Conservation (phyloP, 2,888 invertebrate species). For the Mimas tiliae region DNA sequence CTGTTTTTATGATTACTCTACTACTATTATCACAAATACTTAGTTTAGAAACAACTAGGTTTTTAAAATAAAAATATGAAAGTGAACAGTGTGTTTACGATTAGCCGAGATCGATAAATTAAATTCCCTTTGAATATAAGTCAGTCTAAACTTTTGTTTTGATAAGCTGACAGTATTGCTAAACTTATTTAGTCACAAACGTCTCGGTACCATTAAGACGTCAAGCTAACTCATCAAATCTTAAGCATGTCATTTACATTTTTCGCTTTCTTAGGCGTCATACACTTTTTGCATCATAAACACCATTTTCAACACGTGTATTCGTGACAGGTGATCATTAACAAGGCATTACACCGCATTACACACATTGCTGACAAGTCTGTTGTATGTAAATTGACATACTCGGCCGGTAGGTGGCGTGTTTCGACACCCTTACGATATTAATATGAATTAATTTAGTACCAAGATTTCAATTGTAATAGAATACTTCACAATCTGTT, state of each 20-base stretch:
- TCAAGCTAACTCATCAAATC: background rate
- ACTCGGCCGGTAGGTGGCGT: slow-evolving; percentile 11
- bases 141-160: too few species aligned
- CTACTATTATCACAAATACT: too few species aligned
- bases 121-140: too few species aligned
- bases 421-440: background rate
- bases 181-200: too few species aligned
- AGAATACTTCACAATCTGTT: background rate
- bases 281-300: slow-evolving; percentile 22
- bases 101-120: too few species aligned
- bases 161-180: too few species aligned
- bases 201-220: background rate
- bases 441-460: background rate
- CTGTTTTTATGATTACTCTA: too few species aligned
- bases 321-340: slow-evolving; percentile 24
- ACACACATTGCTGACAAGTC: slow-evolving; percentile 21
- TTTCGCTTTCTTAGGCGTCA: slow-evolving; percentile 13
- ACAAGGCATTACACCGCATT: slow-evolving; percentile 13
- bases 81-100: too few species aligned
- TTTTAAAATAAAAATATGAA: too few species aligned
- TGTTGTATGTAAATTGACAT: slow-evolving; percentile 19
- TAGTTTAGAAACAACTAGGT: too few species aligned
- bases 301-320: slow-evolving; percentile 18
- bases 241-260: background rate
- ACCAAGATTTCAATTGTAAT: background rate